Percentiles rank a stretch among this genome's conserved stretches.
phyloP scores from a whole-genome alignment of 1,140 invertebrate genomes.

The Spodoptera litura region DNA sequence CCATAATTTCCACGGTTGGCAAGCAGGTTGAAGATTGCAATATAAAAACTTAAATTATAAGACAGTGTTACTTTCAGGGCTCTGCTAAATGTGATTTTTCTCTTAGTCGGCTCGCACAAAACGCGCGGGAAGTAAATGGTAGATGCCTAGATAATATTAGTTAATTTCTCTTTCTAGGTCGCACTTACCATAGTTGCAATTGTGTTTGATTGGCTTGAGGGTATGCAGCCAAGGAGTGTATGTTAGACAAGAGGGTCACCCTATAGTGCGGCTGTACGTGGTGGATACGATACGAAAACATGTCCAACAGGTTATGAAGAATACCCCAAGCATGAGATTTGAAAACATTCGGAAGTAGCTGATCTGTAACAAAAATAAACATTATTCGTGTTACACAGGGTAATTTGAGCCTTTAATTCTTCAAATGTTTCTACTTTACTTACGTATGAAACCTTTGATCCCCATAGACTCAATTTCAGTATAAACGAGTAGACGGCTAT shows the following conservation, averaged over 20 bases:
- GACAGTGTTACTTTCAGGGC: no score
- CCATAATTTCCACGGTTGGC: no score
- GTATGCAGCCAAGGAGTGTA: constrained; percentile 95
- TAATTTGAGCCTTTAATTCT: no score
- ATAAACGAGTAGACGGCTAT: constrained; percentile 96
- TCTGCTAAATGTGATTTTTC: no score
- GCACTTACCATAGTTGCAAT: constrained; percentile 93
- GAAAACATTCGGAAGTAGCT: constrained; percentile 95
- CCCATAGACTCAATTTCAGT: constrained; percentile 98
- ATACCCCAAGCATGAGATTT: constrained; percentile 98
- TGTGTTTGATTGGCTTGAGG: constrained; percentile 98
- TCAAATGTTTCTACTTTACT: constrained; percentile 73
- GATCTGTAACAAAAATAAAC: constrained; percentile 87
- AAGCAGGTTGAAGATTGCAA: no score
- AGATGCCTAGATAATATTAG: no score
- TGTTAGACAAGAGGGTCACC: constrained; percentile 95
- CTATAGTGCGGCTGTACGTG: constrained; percentile 98
- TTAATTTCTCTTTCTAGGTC: no score
- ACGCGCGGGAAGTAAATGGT: no score
- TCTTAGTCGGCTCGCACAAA: no score
- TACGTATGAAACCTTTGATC: constrained; percentile 98
- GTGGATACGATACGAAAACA: constrained; percentile 98
- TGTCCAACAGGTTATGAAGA: constrained; percentile 96
- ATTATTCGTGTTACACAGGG: no score
- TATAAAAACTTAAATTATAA: no score